Conservation (phyloP, 2,113 vertebrate genomes). For the Tetrax tetrax region DNA sequence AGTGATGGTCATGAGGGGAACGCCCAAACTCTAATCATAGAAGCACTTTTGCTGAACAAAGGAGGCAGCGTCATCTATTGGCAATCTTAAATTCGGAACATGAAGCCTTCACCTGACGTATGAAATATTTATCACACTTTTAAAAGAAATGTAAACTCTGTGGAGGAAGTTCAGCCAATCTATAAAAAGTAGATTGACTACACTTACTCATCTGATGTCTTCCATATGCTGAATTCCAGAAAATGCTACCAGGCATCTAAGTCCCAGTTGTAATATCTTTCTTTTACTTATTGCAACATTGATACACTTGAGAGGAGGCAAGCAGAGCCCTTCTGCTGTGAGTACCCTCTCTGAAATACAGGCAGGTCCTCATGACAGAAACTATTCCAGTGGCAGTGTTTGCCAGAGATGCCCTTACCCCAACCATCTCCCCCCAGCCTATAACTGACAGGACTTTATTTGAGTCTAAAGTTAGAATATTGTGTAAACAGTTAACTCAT, state of each 20-base stretch:
- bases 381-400: not conserved
- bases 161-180: not conserved
- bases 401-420: not conserved
- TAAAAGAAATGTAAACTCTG: not conserved
- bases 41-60: not conserved
- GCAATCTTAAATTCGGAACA: not conserved
- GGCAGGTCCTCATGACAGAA: not conserved
- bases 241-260: not conserved
- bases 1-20: not conserved
- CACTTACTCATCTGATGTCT: not conserved
- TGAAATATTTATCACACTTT: not conserved
- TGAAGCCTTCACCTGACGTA: not conserved
- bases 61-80: not conserved
- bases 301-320: not conserved
- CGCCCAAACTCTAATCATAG: not conserved
- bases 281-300: not conserved
- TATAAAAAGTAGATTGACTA: not conserved
- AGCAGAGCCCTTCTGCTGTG: not conserved
- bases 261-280: not conserved
- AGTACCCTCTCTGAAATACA: not conserved
- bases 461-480: not conserved
- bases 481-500: not conserved
- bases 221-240: not conserved
- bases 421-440: not conserved
- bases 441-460: not conserved